Percentiles rank a stretch among this genome's conserved stretches.
Evolutionary conservation across 2,113 vertebrate species (phyloP).

Genomic region (Lophius piscatorius): DNA sequence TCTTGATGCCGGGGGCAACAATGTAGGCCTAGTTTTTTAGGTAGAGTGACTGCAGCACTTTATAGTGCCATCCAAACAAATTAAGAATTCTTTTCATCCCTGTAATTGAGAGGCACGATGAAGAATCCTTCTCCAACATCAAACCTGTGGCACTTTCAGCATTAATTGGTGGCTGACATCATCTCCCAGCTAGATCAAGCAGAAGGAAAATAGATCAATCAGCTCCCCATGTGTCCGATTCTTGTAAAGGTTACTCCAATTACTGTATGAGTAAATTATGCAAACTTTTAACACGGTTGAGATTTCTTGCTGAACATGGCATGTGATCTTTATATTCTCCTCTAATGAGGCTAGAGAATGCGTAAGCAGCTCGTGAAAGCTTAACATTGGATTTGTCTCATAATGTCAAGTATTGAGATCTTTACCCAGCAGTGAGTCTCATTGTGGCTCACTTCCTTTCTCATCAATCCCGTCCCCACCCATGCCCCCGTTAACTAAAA

Average conservation of each 20-base stretch:
- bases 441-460: background rate
- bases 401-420: background rate
- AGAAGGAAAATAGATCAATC: background rate
- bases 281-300: background rate
- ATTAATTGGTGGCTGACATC: background rate
- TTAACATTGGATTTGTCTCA: background rate
- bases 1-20: no score
- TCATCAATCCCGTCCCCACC: background rate
- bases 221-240: background rate
- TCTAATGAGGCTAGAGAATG: background rate
- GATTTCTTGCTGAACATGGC: background rate
- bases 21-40: no score
- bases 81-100: no score
- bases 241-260: constrained; percentile 30
- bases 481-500: no score
- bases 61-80: no score
- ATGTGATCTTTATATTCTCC: constrained; percentile 2
- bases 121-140: no score
- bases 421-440: background rate
- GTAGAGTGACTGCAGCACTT: no score
- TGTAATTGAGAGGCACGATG: no score
- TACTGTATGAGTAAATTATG: background rate
- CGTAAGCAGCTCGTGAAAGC: background rate
- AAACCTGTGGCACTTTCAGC: background rate
- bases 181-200: background rate